phyloP scores from a whole-genome alignment of 2,888 invertebrate species.

The Drosophila greeni region DNA sequence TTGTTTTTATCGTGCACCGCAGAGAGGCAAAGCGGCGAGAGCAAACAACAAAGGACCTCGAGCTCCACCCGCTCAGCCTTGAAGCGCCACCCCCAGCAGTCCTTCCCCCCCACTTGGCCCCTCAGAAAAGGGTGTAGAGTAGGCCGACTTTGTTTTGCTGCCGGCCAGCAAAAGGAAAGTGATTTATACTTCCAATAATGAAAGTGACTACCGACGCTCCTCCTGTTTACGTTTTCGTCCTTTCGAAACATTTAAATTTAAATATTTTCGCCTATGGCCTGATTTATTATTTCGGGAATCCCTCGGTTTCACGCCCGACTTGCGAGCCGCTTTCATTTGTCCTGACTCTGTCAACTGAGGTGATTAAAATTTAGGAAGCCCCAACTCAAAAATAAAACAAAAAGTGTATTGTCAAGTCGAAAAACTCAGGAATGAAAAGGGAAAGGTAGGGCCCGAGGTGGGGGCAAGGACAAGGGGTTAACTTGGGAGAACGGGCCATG shows the following conservation, averaged over 20 bases:
- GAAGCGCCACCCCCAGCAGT: not conserved
- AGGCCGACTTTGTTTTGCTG: conserved; percentile 43
- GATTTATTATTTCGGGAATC: conserved; percentile 60
- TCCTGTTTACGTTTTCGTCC: conserved; percentile 47
- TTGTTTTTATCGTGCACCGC: conserved; percentile 71
- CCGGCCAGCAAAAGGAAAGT: conserved; percentile 59
- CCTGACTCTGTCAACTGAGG: conserved; percentile 66
- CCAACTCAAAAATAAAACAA: conserved; percentile 34
- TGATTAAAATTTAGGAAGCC: conserved; percentile 62
- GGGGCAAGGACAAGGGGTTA: not conserved
- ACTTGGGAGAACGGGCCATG: conserved; percentile 5
- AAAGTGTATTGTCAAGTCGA: conserved; percentile 25
- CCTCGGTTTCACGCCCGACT: conserved; percentile 61
- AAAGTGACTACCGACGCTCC: conserved; percentile 61
- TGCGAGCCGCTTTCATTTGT: conserved; percentile 61
- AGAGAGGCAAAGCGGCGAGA: conserved; percentile 42
- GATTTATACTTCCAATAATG: conserved; percentile 75
- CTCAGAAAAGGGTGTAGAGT: conserved; percentile 59
- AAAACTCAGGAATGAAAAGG: conserved; percentile 35
- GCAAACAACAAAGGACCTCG: conserved; percentile 32
- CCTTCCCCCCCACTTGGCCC: conserved; percentile 21
- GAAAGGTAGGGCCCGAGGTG: conserved; percentile 14
- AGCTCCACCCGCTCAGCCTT: conserved; percentile 4
- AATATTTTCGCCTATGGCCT: conserved; percentile 71
- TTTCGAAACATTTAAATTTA: conserved; percentile 70